Base-by-base conservation (phyloP, 2,113 vertebrate species). In the Murina feae region DNA sequence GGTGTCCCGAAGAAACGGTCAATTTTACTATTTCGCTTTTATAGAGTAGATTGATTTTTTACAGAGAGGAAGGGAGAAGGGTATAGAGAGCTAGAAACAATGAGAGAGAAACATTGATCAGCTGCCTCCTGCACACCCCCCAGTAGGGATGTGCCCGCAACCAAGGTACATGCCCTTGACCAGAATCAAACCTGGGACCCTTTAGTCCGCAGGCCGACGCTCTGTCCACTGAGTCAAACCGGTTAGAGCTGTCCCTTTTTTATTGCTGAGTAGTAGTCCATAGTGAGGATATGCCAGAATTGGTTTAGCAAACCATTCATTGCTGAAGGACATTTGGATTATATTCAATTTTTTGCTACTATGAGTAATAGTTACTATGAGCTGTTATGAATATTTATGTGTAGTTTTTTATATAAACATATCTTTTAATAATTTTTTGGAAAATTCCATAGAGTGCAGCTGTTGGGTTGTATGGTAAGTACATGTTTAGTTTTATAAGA, bases 401-500 rank as follows among this genome's bases (percentile, higher is more conserved):
- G 35, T 35, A 58, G 13, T 10, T 82, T 94, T 78, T 94, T 72
- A 5, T 47, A 7, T 76, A 63, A 82, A 74, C 6, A 35, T 55
- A 63, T 44, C 6, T 85, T 95, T 94, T 84, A 68, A 49, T 84
- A 86, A 90, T 69, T 63, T 9, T 86, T 37, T 21, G 23, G 12
- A 69, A 86, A 94, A 74, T 89, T 10, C 39, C 21, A 1, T 63
- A 75, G 44, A 84, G 47, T 91, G 1, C 17, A 84, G 5, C 80
- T 69, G 23, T 89, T 91, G 39, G 9, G 68, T 86, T 95, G 16
- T 95, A 37, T 92, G 30, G 44, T 86, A 89, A 96, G 35, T 58
- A 1, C 75, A 71, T 93, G 44, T 87, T 83, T 89, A 95, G 47
- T 94, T 93, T 90, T 68, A 16, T 92, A 72, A 82, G 28, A 96